Percentiles rank a stretch among this genome's conserved stretches.
Evolutionary conservation across 2,113 vertebrate species (phyloP).

Genomic region (Corythaixoides concolor): DNA sequence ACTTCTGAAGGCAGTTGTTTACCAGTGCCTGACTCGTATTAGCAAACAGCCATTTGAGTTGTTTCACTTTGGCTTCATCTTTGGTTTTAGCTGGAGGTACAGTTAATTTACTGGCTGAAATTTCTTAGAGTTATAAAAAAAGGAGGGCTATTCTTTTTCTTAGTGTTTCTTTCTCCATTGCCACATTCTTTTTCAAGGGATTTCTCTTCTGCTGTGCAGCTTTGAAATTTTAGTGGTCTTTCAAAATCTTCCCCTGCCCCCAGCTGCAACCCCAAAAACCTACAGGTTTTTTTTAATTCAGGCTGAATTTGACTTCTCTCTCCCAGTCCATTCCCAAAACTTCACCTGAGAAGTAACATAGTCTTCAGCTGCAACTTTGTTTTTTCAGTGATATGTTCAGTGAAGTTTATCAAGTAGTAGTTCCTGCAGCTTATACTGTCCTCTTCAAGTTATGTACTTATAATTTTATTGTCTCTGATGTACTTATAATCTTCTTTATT

Average conservation of each 20-base stretch:
- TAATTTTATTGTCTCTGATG: background rate
- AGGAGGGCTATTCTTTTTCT: background rate
- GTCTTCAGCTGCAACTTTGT: background rate
- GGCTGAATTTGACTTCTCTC: background rate
- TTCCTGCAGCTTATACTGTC: background rate
- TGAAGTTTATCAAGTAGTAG: background rate
- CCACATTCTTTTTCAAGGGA: background rate
- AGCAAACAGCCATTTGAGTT: background rate
- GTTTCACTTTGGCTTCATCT: background rate
- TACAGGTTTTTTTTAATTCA: background rate
- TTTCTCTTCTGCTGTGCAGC: background rate
- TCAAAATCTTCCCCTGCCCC: background rate
- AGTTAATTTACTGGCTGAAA: background rate
- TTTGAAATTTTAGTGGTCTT: background rate
- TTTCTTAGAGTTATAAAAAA: background rate
- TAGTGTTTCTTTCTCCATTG: background rate
- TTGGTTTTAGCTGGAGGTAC: background rate
- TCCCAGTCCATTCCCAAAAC: background rate
- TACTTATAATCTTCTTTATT: background rate
- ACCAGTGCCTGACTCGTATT: background rate
- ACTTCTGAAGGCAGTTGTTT: background rate
- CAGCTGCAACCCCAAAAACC: accelerated
- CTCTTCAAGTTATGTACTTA: background rate
- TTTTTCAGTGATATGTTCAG: background rate
- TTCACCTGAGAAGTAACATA: background rate